A percentile compares a stretch with the other conserved stretches of the same genome.
phyloP scores from a whole-genome alignment of 1,140 invertebrate genomes.

The Lucilia cuprina region DNA sequence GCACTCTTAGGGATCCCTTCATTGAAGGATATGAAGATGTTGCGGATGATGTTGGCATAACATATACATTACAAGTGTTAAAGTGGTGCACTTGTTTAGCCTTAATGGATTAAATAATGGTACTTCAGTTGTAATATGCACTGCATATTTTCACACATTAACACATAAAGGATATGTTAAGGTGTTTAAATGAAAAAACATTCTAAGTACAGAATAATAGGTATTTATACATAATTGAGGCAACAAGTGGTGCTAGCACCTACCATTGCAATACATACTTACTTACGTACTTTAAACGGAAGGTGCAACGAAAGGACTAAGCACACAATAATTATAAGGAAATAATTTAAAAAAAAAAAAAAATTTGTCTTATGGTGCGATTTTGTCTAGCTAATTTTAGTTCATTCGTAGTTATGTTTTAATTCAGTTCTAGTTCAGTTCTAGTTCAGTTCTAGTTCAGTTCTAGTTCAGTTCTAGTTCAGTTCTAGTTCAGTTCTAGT shows the following conservation, averaged over 20 bases:
- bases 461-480: too few species aligned
- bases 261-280: not conserved
- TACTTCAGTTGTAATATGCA: not conserved
- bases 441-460: too few species aligned
- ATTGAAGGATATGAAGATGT: not conserved
- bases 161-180: constrained; percentile 4
- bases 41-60: not conserved
- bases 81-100: constrained; percentile 16
- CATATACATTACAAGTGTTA: constrained; percentile 35
- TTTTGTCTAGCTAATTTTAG: too few species aligned
- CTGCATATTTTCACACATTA: constrained; percentile 21
- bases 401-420: too few species aligned
- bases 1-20: not conserved
- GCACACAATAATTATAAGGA: too few species aligned
- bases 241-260: constrained; percentile 23
- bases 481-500: too few species aligned
- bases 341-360: too few species aligned
- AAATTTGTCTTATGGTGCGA: too few species aligned
- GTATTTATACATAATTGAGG: not conserved
- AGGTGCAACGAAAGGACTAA: too few species aligned
- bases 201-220: not conserved
- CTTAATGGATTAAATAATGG: not conserved
- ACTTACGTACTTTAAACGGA: too few species aligned
- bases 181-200: not conserved
- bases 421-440: too few species aligned